Conservation (phyloP, 92 coral and sea anemone species). For the Paragorgia papillata region DNA sequence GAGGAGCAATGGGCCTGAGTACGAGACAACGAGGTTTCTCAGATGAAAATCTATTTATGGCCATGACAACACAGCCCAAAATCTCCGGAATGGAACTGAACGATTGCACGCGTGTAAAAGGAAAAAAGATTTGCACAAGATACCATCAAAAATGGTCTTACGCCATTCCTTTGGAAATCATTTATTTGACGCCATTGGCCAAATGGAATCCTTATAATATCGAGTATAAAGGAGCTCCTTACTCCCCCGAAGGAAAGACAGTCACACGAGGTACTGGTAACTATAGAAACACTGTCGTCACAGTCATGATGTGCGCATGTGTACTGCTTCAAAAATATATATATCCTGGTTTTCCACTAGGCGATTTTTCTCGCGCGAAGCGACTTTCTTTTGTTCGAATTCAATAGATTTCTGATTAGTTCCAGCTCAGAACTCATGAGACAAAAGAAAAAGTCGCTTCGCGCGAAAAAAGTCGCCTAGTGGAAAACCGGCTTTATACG, state of each 20-base stretch:
- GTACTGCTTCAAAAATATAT: too few species aligned
- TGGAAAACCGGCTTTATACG: too few species aligned
- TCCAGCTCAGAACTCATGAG: too few species aligned
- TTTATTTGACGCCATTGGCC: slow-evolving; percentile 82
- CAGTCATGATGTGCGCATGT: too few species aligned
- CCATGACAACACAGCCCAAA: slow-evolving; percentile 39
- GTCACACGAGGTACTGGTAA: slow-evolving; percentile 47
- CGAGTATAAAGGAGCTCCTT: slow-evolving; percentile 70
- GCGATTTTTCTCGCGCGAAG: too few species aligned
- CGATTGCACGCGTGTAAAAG: slow-evolving; percentile 9
- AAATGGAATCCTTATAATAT: slow-evolving; percentile 86
- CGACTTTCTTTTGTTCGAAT: too few species aligned
- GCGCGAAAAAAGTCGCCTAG: too few species aligned
- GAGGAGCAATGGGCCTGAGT: slow-evolving; percentile 45
- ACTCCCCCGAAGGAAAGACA: slow-evolving; percentile 56
- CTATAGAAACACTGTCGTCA: too few species aligned
- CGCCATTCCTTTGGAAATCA: slow-evolving; percentile 91
- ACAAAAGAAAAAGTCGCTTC: too few species aligned
- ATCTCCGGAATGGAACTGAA: slow-evolving; percentile 30
- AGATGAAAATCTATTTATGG: slow-evolving; percentile 49
- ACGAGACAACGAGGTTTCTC: slow-evolving; percentile 44
- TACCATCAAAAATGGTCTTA: slow-evolving; percentile 74
- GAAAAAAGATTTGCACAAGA: slow-evolving; percentile 39
- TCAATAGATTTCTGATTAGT: too few species aligned
- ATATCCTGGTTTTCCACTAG: too few species aligned